Conservation (phyloP, 2,797 vertebrate species). For the Neosilurus hyrtlii region DNA sequence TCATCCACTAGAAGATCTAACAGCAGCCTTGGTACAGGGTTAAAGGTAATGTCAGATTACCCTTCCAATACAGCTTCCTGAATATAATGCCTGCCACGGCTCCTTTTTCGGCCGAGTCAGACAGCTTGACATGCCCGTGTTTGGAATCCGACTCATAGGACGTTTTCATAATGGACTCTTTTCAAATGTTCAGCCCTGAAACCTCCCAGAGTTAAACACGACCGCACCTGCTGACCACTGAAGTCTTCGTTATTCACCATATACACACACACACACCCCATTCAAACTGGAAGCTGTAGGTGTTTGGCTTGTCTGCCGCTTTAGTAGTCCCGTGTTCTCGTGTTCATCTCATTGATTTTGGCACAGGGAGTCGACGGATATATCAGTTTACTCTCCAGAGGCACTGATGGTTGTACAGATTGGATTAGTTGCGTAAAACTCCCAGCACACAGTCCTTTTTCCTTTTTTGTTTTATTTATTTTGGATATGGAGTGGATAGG, state of each 20-base stretch:
- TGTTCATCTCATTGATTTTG: slow-evolving; percentile 22
- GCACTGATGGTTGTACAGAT: not conserved
- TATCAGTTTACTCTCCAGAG: slow-evolving; percentile 7
- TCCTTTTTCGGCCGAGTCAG: not conserved
- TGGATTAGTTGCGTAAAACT: not conserved
- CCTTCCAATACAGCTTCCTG: not conserved
- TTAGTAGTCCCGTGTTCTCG: not conserved
- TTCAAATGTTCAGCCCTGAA: not conserved
- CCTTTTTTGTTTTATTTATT: not conserved
- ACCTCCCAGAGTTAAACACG: no score
- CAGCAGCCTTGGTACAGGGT: not conserved
- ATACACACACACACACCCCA: not conserved
- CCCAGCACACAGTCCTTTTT: not conserved
- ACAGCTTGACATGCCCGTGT: no score
- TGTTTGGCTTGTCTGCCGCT: not conserved
- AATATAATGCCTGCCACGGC: not conserved
- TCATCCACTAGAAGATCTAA: not conserved
- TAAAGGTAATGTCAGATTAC: not conserved
- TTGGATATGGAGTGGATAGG: not conserved
- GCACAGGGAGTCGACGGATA: not conserved
- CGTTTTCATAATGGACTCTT: not conserved
- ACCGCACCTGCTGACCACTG: not conserved
- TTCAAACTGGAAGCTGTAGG: not conserved
- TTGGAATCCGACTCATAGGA: not conserved
- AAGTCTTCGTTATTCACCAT: not conserved